These are phyloP conservation scores for Oryctes rhinoceros DNA, from an alignment of 1,140 invertebrate species.

Conservation along the genomic window DNA sequence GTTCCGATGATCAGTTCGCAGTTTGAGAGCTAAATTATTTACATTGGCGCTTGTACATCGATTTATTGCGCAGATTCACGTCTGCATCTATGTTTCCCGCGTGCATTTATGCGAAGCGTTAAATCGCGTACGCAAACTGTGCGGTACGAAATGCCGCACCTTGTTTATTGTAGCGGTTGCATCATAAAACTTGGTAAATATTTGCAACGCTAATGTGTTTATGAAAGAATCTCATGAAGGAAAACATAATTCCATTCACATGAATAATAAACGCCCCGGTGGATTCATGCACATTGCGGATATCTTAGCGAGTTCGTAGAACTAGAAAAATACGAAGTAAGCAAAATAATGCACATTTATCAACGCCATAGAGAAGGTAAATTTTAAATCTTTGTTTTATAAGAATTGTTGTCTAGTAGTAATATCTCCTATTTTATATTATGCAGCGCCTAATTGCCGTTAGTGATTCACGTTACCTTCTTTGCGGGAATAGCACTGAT, in stretches of 20 bases:
- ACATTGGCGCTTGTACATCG: conserved; percentile 1
- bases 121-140: not conserved
- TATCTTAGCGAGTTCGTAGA: no score
- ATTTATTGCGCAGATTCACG: conserved; percentile 1
- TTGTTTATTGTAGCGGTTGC: not conserved
- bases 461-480: no score
- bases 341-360: no score
- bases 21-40: conserved; percentile 17
- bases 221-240: not conserved
- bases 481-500: no score
- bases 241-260: conserved; percentile 5
- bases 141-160: not conserved
- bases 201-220: conserved; percentile 18
- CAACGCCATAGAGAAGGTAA: no score
- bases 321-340: no score
- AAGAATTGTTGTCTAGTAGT: no score
- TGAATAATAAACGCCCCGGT: not conserved
- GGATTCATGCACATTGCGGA: not conserved
- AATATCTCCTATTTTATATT: no score
- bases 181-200: conserved; percentile 9
- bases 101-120: not conserved
- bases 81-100: not conserved
- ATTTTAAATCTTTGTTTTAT: no score
- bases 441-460: no score
- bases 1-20: conserved; percentile 32